Evolutionary conservation across 2,797 vertebrate species (phyloP).

Genomic region (Silurus aristotelis): DNA sequence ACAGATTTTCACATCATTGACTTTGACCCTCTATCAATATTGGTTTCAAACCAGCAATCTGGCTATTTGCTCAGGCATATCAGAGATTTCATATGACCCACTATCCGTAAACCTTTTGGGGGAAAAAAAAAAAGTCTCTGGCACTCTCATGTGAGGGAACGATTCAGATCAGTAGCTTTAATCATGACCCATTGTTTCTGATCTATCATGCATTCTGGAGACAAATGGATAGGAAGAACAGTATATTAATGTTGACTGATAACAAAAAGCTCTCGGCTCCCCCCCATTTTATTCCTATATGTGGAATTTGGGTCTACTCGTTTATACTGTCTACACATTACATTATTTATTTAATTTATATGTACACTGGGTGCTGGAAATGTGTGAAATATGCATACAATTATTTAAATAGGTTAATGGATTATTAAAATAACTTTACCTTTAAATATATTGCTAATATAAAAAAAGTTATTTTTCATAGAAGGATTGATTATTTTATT

Average conservation of each 20-base stretch:
- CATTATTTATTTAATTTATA: not conserved
- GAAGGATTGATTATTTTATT: no score
- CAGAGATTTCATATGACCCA: not conserved
- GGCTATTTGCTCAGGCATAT: not conserved
- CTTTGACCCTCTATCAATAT: not conserved
- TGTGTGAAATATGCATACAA: not conserved
- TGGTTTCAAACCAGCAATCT: not conserved
- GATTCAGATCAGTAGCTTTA: slow-evolving; percentile 11
- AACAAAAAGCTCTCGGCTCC: not conserved
- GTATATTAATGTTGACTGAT: not conserved
- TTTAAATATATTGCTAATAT: no score
- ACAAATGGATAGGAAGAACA: not conserved
- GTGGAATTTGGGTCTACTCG: not conserved
- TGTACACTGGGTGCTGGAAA: not conserved
- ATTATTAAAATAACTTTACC: not conserved
- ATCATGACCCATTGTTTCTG: not conserved
- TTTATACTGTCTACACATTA: not conserved
- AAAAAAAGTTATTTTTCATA: no score
- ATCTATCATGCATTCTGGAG: slow-evolving; percentile 1
- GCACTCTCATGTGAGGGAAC: not conserved
- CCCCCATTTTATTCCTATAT: not conserved
- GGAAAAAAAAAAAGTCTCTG: not conserved
- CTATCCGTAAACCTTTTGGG: not conserved
- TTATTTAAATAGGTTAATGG: not conserved
- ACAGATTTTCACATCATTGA: not conserved